Percentiles rank a stretch among this genome's conserved stretches.
Conservation (phyloP, 64 coral and sea anemone species). For the Dendrophyllia cribrosa region DNA sequence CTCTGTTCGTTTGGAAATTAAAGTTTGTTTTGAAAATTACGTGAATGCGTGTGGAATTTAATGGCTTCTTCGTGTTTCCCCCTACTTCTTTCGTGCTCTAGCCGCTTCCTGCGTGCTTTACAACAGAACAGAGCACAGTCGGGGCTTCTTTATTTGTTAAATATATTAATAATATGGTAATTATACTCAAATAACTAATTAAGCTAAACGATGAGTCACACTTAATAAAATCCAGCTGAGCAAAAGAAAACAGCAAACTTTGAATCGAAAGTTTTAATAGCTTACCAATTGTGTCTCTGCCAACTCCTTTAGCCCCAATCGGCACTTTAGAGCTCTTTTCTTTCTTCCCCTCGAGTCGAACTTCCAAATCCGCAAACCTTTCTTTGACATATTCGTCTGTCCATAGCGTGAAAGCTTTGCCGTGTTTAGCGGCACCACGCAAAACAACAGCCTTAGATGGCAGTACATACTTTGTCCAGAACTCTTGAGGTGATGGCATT, state of each 20-base stretch:
- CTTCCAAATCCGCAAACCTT: conserved; percentile 83
- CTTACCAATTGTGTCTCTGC: conserved; percentile 86
- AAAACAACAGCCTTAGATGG: conserved; percentile 81
- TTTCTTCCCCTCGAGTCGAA: conserved; percentile 85
- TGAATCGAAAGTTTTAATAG: neutral
- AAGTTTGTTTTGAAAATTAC: no score
- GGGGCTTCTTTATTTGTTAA: no score
- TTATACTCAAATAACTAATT: neutral
- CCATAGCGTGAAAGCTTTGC: conserved; percentile 79
- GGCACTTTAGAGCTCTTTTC: conserved; percentile 85
- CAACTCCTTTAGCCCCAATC: conserved; percentile 78
- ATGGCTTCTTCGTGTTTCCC: no score
- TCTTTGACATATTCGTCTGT: conserved; percentile 77
- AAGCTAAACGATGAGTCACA: neutral
- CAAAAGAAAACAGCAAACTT: neutral
- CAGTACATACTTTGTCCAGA: conserved; percentile 87
- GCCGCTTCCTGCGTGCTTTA: no score
- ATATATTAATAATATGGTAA: no score
- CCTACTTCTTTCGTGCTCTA: no score
- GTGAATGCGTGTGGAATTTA: no score
- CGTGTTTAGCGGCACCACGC: conserved; percentile 74
- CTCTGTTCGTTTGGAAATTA: no score
- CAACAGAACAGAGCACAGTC: no score
- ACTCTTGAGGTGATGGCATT: conserved; percentile 79
- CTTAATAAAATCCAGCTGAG: neutral